Base-by-base conservation (phyloP, 2,113 vertebrate genomes). In the Mungos mungo region DNA sequence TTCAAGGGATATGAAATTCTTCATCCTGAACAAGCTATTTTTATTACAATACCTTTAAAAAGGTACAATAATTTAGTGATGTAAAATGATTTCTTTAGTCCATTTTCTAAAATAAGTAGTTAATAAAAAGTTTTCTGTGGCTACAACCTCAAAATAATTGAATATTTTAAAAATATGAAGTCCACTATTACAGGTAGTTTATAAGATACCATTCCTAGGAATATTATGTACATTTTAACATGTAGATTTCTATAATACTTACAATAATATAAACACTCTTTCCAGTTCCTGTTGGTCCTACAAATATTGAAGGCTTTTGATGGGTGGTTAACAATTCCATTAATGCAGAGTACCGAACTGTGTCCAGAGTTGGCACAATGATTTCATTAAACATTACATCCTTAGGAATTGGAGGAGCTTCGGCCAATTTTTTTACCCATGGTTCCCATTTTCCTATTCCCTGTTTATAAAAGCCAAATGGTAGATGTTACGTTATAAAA, bases 291-390 rank as follows among this genome's bases (percentile, higher is more conserved):
- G 99, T 99, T 77, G 99, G 99, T 3, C 99, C 99, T 9, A 99
- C 99, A 97, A 99, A 99, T 92, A 99, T 96, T 27, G 98, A 98
- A 93, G 99, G 99, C 92, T 99, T 99, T 88, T 99, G 99, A 98
- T 99, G 99, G 3, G 99, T 99, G 93, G 99, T 98, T 65, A 99
- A 97, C 72, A 99, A 98, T 54, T 98, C 98, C 99, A 99, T 99
- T 85, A 99, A 96, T 7, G 98, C 98, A 69, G 98, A 99, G 95
- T 99, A 99, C 52, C 99, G 99, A 68, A 99, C 69, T 0, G 99
- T 99, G 98, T 99, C 99, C 98, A 99, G 98, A 72, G 99, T 99
- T n/a, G 99, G 99, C 11, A 99, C 99, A 74, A 99, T 99, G 97
- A 99, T 99, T 98, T 99, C 99, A 93, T 99, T 99, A 97, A 99